phyloP scores from a whole-genome alignment of 2,113 vertebrate genomes.

The Cebidichthys violaceus region DNA sequence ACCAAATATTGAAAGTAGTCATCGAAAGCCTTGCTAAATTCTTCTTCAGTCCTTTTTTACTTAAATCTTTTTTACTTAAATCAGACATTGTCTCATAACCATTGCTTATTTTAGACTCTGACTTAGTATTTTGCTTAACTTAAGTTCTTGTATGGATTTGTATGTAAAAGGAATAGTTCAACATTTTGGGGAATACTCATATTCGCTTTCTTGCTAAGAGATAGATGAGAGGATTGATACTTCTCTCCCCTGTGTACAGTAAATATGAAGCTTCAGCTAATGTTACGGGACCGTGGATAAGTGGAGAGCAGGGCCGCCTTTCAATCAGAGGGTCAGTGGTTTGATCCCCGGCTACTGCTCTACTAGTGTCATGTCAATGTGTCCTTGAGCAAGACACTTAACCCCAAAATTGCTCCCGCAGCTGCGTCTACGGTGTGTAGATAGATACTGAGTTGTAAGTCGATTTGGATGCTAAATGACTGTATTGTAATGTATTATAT shows the following conservation, averaged over 20 bases:
- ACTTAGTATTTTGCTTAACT: neutral
- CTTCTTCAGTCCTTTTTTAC: neutral
- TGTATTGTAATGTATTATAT: too few species aligned
- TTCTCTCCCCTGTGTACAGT: neutral
- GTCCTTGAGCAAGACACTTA: too few species aligned
- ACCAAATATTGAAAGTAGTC: neutral
- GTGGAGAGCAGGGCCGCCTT: too few species aligned
- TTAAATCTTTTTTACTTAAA: neutral
- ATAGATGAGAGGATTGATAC: neutral
- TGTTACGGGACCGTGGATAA: too few species aligned
- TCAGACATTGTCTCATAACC: neutral
- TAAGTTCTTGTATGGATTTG: neutral
- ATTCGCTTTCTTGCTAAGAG: neutral
- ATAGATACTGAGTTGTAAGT: too few species aligned
- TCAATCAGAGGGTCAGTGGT: too few species aligned
- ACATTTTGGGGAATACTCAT: neutral
- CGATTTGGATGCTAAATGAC: too few species aligned
- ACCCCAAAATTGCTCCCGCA: too few species aligned
- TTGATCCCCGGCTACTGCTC: too few species aligned
- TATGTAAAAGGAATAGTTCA: neutral
- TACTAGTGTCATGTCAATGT: too few species aligned
- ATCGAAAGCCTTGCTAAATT: neutral
- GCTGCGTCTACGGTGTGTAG: too few species aligned
- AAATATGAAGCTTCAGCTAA: neutral
- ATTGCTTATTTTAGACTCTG: constrained; percentile 1